Evolutionary conservation across 2,797 vertebrate species (phyloP), one percentile per base, ranked within the genome.

Genomic region (Ctenosaura bakeri): DNA sequence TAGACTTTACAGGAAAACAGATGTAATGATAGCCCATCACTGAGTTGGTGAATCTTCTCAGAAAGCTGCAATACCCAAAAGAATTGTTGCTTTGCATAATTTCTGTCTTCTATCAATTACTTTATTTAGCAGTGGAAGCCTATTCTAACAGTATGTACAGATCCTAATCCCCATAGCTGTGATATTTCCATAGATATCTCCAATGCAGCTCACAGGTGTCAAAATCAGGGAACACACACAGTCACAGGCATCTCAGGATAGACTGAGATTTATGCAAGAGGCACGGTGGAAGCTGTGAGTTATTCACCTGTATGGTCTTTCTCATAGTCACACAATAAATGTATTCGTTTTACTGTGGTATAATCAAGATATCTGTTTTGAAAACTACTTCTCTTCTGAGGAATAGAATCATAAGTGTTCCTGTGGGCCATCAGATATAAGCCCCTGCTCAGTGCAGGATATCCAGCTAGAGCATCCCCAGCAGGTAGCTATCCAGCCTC

Each of bases 11-110:
- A 92, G 92, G 89, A 92, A 95, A 96, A 91, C 93, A 62, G 93
- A 94, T 95, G 94, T 92, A 95, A 88, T 92, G 84, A 90, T 83
- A 95, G 92, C 93, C 92, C 54, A 73, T 56, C 66, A 32, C 86
- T 92, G 92, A 92, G 90, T 92, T 66, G 88, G 87, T 89, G 64
- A 35, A 81, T 46, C 62, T 1, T 95, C 93, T 90, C 91, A 94
- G 92, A 78, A 93, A 93, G 88, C 92, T 89, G 32, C 90, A 89
- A 80, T 62, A 56, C 35, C 85, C 42, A 85, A 29, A n/a, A 16
- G 38, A 46, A 94, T 94, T 93, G 92, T 92, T 80, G 73, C 78
- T 92, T 93, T 88, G 80, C 86, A 89, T 93, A 92, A 92, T 94
- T 93, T 59, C 94, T 74, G 90, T 95, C 89, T 95, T 95, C 86